Evolutionary conservation across 2,113 vertebrate genomes (phyloP).

Genomic region (Campylomormyrus tamandua): DNA sequence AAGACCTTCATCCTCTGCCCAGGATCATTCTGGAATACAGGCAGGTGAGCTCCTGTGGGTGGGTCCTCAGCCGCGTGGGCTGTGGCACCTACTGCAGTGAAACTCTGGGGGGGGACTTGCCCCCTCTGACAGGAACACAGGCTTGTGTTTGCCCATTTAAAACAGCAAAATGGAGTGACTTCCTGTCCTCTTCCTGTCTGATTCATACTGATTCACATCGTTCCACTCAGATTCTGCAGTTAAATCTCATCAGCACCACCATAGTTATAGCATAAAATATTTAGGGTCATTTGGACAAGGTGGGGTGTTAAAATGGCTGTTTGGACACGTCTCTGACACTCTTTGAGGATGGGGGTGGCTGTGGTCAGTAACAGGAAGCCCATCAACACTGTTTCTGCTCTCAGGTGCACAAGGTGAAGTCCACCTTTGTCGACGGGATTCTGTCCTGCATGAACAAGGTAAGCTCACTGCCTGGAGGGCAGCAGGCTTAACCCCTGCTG

Average conservation of each 20-base stretch:
- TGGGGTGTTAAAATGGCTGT: background rate
- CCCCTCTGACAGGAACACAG: background rate
- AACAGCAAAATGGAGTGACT: background rate
- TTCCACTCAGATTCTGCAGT: background rate
- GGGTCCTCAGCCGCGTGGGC: background rate
- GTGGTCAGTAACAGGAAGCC: background rate
- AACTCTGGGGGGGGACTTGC: background rate
- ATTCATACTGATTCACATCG: background rate
- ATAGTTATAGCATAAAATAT: background rate
- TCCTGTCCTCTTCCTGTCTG: background rate
- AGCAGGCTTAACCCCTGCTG: background rate
- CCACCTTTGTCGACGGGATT: conserved; percentile 80
- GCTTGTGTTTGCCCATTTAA: background rate
- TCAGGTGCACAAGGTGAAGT: conserved; percentile 87
- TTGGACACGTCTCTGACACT: background rate
- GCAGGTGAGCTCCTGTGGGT: conserved; percentile 57
- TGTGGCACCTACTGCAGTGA: background rate
- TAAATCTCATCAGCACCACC: background rate
- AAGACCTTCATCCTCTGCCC: conserved; percentile 80
- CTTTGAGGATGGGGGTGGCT: background rate
- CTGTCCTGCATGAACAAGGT: conserved; percentile 70
- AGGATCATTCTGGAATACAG: conserved; percentile 83
- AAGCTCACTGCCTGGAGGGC: conserved; percentile 17
- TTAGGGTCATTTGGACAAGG: background rate
- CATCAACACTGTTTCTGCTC: background rate